Evolutionary conservation across 37 sponge, comb jelly and placozoan genomes (phyloP).

Genomic region (Haliclona indistincta): DNA sequence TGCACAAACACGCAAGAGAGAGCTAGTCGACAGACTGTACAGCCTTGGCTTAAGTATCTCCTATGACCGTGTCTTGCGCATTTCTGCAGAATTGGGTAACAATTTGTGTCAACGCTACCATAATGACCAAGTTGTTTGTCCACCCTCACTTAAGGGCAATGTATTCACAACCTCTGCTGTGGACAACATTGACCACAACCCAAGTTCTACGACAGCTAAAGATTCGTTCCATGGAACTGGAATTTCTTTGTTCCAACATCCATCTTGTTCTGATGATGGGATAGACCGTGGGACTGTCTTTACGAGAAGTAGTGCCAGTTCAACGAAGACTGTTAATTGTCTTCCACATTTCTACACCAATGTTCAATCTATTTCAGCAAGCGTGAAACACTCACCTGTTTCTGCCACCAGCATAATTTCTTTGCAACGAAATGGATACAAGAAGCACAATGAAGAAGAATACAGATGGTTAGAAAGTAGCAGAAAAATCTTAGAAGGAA

Average conservation of each 20-base stretch:
- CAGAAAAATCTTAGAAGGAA: neutral
- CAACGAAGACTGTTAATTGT: neutral
- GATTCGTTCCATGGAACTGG: conserved; percentile 36
- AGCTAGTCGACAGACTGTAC: conserved; percentile 25
- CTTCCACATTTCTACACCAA: conserved; percentile 26
- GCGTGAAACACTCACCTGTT: too few relatives aligned
- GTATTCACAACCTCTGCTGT: conserved; percentile 43
- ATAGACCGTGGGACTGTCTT: neutral
- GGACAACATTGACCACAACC: conserved; percentile 37
- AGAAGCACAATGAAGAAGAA: neutral
- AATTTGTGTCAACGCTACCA: neutral
- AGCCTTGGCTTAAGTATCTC: conserved; percentile 17
- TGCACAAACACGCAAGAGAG: conserved; percentile 43
- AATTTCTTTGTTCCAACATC: conserved; percentile 13
- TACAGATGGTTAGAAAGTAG: conserved; percentile 4
- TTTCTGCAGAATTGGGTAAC: conserved; percentile 13
- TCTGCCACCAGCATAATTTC: neutral
- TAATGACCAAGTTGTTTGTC: conserved; percentile 39
- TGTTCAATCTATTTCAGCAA: conserved; percentile 3
- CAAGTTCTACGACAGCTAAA: conserved; percentile 23
- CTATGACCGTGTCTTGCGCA: conserved; percentile 19
- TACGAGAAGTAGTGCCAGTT: neutral
- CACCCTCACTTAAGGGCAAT: neutral
- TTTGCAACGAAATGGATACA: neutral
- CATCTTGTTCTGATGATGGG: neutral